Evolutionary conservation across 30 jellyfish, hydroid and myxozoan genomes (phyloP), one percentile per base, ranked within the genome.

Genomic region (Aurelia sp.): DNA sequence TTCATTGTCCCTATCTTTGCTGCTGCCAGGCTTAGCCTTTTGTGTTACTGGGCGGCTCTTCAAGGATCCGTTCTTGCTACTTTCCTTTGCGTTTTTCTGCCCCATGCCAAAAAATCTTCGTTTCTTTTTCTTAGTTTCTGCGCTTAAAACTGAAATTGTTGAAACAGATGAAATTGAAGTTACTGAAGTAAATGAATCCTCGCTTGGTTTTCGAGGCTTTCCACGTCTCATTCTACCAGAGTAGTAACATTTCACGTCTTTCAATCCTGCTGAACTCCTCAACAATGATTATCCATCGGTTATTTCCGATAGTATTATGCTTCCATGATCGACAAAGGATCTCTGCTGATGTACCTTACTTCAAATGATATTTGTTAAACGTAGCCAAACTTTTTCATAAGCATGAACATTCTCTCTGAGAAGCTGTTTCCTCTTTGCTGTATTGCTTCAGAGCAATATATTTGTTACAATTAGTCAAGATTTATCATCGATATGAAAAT

Each of bases 111-210:
- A 41, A 7, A 59, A 18, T 52, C 40, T 50, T 53, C 44, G 63
- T 0, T 41, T 22, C 20, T 47, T 10, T 63, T 38, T 63, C 50
- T n/a, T 48, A 41, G 47, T 11, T 48, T 60, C 24, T 22, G 52
- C 44, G 57, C 61, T 81, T 40, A 38, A 16, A 44, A 31, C 82
- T 20, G 66, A 80, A 44, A 41, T 30, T 6, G 76, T 7, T n/a
- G 76, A 67, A 19, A 15, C 53, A 40, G 87, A 51, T 72, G 93
- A 84, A 2, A 58, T 33, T 19, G 93, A 61, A 1, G 88, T 84
- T 30, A 72, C 84, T 9, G 93, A 84, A 41, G 88, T 72, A 19
- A 84, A 61, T 20, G 93, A 84, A 38, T 72, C 88, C 27, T 81
- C 91, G 0, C 18, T 57, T 38, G 55, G 15, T 44, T 9, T 44